phyloP scores from a whole-genome alignment of 2,797 vertebrate species.

The Acipenser ruthenus region DNA sequence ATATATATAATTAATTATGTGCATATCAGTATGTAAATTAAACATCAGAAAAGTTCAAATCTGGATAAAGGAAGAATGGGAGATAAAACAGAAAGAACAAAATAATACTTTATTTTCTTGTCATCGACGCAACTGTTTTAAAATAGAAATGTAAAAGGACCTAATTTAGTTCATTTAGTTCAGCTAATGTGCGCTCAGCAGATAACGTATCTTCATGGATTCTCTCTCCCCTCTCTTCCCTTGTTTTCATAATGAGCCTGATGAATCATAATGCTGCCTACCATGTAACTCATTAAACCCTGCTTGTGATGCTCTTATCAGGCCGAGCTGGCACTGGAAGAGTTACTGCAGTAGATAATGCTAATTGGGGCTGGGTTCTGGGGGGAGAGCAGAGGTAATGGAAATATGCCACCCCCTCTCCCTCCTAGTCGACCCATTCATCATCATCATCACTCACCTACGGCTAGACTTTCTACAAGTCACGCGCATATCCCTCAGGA shows the following conservation, averaged over 20 bases:
- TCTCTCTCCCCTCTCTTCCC: conserved; percentile 1
- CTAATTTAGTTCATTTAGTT: conserved; percentile 21
- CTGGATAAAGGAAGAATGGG: background rate
- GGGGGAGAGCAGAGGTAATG: background rate
- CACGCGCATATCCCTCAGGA: no score
- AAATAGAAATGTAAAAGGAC: conserved; percentile 18
- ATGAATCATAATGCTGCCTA: background rate
- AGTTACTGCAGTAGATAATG: background rate
- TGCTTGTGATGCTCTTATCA: background rate
- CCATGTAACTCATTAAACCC: background rate
- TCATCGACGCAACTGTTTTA: conserved; percentile 45
- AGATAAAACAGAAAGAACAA: no score
- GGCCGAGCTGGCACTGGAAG: background rate
- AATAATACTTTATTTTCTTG: conserved; percentile 32
- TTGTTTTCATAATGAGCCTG: background rate
- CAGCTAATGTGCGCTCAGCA: conserved; percentile 40
- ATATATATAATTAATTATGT: no score
- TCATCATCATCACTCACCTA: background rate
- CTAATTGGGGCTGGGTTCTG: background rate
- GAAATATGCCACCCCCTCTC: background rate
- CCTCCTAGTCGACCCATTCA: background rate
- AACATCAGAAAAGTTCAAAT: conserved; percentile 17
- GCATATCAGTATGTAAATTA: no score
- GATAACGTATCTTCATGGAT: conserved; percentile 47
- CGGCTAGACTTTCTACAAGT: background rate